Evolutionary conservation across 2,888 invertebrate species (phyloP), one percentile per base, ranked within the genome.

Genomic region (Megamerina dolium): DNA sequence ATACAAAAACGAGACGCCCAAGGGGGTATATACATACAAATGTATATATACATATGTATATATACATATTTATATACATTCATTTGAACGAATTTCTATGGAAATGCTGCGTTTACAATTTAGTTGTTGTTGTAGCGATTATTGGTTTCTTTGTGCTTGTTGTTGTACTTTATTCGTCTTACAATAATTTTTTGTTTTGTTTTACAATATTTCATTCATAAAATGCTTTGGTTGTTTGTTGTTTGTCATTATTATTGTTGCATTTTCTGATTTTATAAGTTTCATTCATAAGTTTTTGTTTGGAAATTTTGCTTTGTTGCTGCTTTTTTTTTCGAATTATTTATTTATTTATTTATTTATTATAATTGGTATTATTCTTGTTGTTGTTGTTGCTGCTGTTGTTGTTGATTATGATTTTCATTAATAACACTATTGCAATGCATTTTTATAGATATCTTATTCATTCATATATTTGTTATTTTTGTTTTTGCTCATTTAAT

Each of bases 71-170:
- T n/a, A n/a, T n/a, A n/a, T n/a, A n/a, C n/a, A n/a, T n/a, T n/a
- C 33, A 16, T 32, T 29, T 33, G 32, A 37, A 37, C 41, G 45
- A 36, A 35, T 41, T 45, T 45, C 41, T 61, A 53, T 59, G 61
- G 62, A 52, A 52, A 49, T 48, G 52, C 53, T 50, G 53, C 51
- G 52, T 53, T 53, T 48, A 50, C 49, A 48, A 45, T 50, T 51
- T 53, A n/a, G n/a, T n/a, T n/a, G n/a, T n/a, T n/a, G n/a, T n/a
- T n/a, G n/a, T n/a, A n/a, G n/a, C n/a, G n/a, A n/a, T n/a, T n/a
- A n/a, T n/a, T n/a, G n/a, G n/a, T n/a, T n/a, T n/a, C n/a, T n/a
- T n/a, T n/a, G n/a, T n/a, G n/a, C n/a, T n/a, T n/a, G n/a, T n/a
- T n/a, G n/a, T n/a, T n/a, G n/a, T n/a, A n/a, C n/a, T n/a, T n/a